A percentile compares a stretch with the other conserved stretches of the same genome.
Evolutionary conservation across 2,888 invertebrate species (phyloP).

Genomic region (Cacoxenus indagator): DNA sequence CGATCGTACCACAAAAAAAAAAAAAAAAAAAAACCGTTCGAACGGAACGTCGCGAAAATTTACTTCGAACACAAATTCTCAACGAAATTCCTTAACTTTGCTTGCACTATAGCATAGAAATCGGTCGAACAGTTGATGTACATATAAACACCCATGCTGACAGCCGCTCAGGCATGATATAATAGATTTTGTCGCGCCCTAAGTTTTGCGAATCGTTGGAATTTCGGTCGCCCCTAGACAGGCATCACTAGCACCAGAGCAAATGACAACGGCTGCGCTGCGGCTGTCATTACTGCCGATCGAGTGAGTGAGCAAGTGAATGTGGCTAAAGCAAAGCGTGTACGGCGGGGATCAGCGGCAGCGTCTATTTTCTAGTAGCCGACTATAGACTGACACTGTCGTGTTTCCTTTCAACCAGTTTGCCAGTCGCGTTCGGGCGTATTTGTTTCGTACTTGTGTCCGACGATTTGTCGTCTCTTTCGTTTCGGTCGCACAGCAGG

Average conservation of each 20-base stretch:
- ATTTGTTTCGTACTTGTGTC: neutral
- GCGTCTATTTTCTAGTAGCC: neutral
- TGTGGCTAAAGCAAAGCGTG: neutral
- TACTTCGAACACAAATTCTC: conserved; percentile 1
- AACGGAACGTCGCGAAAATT: conserved; percentile 11
- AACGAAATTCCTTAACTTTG: neutral
- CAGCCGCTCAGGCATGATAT: conserved; percentile 11
- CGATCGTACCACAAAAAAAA: too few species aligned
- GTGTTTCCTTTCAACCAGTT: conserved; percentile 8
- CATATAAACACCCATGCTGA: neutral
- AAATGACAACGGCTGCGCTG: neutral
- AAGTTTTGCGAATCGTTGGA: conserved; percentile 9
- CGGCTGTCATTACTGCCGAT: conserved; percentile 13
- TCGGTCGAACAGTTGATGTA: neutral
- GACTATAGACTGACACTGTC: neutral
- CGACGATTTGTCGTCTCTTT: neutral
- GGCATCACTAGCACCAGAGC: neutral
- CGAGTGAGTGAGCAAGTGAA: neutral
- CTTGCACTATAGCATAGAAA: neutral
- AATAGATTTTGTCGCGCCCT: conserved; percentile 19
- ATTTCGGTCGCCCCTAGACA: conserved; percentile 16
- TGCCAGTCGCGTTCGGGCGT: conserved; percentile 45
- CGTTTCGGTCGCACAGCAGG: neutral
- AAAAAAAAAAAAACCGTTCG: too few species aligned
- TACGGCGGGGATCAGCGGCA: neutral